Evolutionary conservation across 2,797 vertebrate species (phyloP).

Genomic region (Clangula hyemalis): DNA sequence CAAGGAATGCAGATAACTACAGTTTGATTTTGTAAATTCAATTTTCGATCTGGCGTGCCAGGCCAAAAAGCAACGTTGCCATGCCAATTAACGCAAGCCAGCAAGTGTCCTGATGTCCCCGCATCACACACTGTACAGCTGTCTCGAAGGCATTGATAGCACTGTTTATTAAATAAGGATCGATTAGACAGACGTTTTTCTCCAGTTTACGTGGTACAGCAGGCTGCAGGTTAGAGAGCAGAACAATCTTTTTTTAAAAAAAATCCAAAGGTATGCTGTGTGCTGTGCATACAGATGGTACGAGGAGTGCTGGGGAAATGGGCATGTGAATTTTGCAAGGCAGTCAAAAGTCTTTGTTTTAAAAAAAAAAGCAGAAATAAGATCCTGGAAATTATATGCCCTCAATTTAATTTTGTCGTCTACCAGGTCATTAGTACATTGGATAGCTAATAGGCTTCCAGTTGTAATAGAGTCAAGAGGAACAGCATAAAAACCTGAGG

Average conservation of each 20-base stretch:
- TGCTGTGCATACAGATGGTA: neutral
- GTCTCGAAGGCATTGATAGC: constrained; percentile 33
- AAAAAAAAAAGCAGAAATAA: neutral
- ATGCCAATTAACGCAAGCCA: constrained; percentile 51
- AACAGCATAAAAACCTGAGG: neutral
- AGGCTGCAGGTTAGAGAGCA: neutral
- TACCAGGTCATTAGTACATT: neutral
- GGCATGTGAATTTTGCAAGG: constrained; percentile 4
- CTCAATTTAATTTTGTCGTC: constrained; percentile 3
- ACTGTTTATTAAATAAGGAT: constrained; percentile 67
- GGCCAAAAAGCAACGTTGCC: constrained; percentile 55
- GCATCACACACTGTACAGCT: constrained; percentile 30
- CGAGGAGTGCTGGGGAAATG: neutral
- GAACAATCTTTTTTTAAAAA: neutral
- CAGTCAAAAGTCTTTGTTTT: neutral
- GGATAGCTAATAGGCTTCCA: constrained; percentile 3
- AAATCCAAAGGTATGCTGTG: neutral
- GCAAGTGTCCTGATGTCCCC: constrained; percentile 39
- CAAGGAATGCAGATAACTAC: constrained; percentile 76
- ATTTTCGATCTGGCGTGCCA: constrained; percentile 65
- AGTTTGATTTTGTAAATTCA: constrained; percentile 81
- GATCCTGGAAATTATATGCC: neutral
- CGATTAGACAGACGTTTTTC: constrained; percentile 42
- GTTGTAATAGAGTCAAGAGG: neutral
- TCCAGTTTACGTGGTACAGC: neutral